Conservation (phyloP, 2,797 vertebrate species). For the Sphenodon punctatus region DNA sequence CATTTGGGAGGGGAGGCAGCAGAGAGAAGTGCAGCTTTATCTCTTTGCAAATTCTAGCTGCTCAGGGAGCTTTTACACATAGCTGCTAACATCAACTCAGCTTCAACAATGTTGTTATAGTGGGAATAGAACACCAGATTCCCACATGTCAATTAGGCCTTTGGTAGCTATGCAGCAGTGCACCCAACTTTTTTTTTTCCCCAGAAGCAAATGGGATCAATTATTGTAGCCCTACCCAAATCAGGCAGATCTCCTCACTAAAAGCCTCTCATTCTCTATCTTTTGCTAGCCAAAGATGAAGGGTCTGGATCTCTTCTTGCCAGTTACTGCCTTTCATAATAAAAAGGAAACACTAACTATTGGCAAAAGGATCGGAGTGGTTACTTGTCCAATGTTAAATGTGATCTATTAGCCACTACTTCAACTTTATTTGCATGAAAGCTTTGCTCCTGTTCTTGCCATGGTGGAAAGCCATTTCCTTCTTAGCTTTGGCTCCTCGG, state of each 20-base stretch:
- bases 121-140: too few relatives aligned
- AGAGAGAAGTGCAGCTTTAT: background rate
- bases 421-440: conserved; percentile 50
- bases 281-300: conserved; percentile 40
- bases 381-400: conserved; percentile 35
- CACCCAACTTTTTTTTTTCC: background rate
- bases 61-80: background rate
- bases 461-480: conserved; percentile 8
- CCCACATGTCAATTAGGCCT: background rate
- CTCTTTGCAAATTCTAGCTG: background rate
- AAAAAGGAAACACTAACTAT: conserved; percentile 35
- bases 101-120: background rate
- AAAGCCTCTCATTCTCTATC: conserved; percentile 1
- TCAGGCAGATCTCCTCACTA: conserved; percentile 30
- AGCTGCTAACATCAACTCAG: background rate
- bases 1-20: background rate
- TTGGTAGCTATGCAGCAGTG: background rate
- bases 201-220: conserved; percentile 11
- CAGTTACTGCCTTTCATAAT: conserved; percentile 48
- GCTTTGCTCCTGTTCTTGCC: conserved; percentile 9
- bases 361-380: conserved; percentile 26
- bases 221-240: background rate
- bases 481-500: conserved; percentile 5
- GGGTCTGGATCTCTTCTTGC: conserved; percentile 25
- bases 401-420: conserved; percentile 36